Conservation (phyloP, 1,140 invertebrate species). For the Brachionus paranguensis region DNA sequence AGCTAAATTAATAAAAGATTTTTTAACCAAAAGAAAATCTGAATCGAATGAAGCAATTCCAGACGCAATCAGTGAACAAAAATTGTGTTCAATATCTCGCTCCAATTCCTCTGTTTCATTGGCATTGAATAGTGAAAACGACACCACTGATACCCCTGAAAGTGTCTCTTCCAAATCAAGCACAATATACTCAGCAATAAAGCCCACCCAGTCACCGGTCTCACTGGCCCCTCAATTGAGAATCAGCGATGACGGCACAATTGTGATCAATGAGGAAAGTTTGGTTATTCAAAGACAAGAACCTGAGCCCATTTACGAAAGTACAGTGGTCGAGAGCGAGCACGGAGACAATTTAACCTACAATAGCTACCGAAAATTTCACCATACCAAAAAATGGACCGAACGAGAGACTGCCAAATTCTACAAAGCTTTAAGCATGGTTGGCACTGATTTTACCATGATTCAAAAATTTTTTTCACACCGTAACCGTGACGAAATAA, state of each 20-base stretch:
- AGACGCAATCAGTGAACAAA: neutral
- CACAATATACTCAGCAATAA: neutral
- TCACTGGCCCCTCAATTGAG: slow-evolving; percentile 26
- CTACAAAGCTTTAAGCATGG: slow-evolving; percentile 37
- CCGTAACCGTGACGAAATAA: slow-evolving; percentile 38
- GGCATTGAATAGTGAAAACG: neutral
- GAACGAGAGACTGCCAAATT: slow-evolving; percentile 29
- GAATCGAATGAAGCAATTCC: neutral
- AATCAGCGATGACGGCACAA: slow-evolving; percentile 28
- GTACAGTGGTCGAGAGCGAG: neutral
- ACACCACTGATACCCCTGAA: slow-evolving; percentile 20
- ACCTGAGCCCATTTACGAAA: neutral
- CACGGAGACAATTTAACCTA: slow-evolving; percentile 36
- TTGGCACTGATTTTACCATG: slow-evolving; percentile 41
- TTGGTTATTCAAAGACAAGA: neutral
- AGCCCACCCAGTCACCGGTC: neutral
- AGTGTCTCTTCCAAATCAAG: slow-evolving; percentile 20
- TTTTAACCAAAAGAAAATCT: slow-evolving; percentile 2
- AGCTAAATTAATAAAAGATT: neutral
- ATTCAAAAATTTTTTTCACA: slow-evolving; percentile 40
- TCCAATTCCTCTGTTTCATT: neutral
- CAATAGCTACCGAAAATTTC: slow-evolving; percentile 35
- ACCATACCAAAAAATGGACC: slow-evolving; percentile 34
- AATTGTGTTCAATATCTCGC: neutral
- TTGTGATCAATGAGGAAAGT: slow-evolving; percentile 39